Evolutionary conservation across 2,113 vertebrate species (phyloP).

Genomic region (Dipodomys ordii): DNA sequence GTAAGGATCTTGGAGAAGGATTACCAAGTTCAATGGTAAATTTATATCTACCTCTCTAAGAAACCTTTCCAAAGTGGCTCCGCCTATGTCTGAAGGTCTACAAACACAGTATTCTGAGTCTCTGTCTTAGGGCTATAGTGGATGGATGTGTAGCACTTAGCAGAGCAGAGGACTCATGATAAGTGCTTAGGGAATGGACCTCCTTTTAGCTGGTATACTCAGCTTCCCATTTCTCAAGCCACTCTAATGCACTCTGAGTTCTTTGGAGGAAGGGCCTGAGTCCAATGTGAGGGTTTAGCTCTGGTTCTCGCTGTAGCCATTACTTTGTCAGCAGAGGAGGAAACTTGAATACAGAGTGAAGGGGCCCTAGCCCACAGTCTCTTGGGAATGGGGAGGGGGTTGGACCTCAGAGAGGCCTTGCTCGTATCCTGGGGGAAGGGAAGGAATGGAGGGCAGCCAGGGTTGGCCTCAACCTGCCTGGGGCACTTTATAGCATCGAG

Average conservation of each 20-base stretch:
- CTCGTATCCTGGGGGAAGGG: no score
- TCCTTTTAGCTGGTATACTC: background rate
- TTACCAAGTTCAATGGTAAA: background rate
- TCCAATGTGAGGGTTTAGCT: background rate
- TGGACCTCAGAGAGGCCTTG: background rate
- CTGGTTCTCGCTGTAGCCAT: background rate
- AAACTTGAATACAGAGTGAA: background rate
- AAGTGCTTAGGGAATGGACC: background rate
- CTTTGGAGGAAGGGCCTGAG: background rate
- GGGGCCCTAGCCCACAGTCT: background rate
- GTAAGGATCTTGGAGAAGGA: background rate
- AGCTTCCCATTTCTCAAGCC: background rate
- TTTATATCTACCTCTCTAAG: conserved; percentile 11
- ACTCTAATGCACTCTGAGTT: background rate
- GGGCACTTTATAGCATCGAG: background rate
- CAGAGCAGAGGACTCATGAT: background rate
- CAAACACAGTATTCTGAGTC: background rate
- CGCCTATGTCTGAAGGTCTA: background rate
- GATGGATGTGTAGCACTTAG: background rate
- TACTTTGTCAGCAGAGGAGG: background rate
- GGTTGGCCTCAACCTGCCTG: no score
- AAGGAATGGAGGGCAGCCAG: no score
- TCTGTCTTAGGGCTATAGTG: background rate
- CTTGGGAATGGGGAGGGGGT: fast-evolving
- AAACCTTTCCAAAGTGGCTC: background rate